Conservation (phyloP, 64 coral and sea anemone genomes). For the Stichodactyla mertensii region DNA sequence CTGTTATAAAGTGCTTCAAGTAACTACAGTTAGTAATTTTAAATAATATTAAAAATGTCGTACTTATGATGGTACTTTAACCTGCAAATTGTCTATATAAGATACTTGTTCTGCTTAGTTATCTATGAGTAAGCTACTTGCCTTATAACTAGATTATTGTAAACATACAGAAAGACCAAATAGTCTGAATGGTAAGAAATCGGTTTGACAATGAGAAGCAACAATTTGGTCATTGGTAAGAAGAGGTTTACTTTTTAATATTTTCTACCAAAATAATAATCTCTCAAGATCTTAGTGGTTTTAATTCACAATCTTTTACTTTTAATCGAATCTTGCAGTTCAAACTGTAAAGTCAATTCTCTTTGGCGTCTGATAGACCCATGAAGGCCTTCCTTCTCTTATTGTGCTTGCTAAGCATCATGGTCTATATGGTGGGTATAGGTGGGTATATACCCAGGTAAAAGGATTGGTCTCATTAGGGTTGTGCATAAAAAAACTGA, state of each 20-base stretch:
- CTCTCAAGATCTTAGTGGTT: not conserved
- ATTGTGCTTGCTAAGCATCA: conserved; percentile 19
- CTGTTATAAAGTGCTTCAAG: too few species aligned
- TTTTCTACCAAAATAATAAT: not conserved
- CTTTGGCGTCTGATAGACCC: conserved; percentile 15
- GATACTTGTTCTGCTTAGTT: too few species aligned
- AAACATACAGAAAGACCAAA: not conserved
- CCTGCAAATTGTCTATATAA: too few species aligned
- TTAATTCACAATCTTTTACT: conserved; percentile 27
- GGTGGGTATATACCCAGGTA: conserved; percentile 48
- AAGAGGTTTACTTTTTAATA: conserved; percentile 7
- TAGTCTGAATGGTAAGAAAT: not conserved
- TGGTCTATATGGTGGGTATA: conserved; percentile 72
- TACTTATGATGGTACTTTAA: too few species aligned
- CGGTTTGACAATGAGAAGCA: not conserved
- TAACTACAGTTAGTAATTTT: too few species aligned
- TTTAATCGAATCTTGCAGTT: conserved; percentile 74
- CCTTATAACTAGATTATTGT: too few species aligned
- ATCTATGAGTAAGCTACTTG: too few species aligned
- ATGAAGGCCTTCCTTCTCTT: conserved; percentile 5
- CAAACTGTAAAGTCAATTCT: conserved; percentile 21
- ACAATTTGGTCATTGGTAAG: conserved; percentile 19
- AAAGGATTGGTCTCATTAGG: not conserved
- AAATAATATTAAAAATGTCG: too few species aligned
- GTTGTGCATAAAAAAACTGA: not conserved